Evolutionary conservation across 2,113 vertebrate species (phyloP).

Genomic region (Ginglymostoma cirratum): DNA sequence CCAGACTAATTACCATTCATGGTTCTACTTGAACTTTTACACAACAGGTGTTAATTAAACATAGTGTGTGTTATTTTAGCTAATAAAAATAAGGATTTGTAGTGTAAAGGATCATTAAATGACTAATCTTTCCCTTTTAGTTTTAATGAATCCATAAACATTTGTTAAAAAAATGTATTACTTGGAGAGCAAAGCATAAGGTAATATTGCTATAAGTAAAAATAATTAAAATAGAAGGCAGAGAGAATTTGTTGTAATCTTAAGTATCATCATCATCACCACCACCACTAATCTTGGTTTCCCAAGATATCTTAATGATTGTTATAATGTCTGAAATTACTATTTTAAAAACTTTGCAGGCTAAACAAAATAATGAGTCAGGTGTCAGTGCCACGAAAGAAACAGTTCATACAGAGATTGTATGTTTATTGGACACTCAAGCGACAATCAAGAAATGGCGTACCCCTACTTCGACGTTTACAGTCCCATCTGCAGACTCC

Average conservation of each 20-base stretch:
- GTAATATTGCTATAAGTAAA: background rate
- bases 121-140: background rate
- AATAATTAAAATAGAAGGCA: background rate
- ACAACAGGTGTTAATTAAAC: background rate
- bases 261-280: background rate
- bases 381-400: slow-evolving; percentile 92
- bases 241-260: background rate
- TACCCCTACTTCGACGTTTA: slow-evolving; percentile 82
- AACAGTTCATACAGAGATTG: slow-evolving; percentile 83
- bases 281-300: background rate
- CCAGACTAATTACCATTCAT: background rate
- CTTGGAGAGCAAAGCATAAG: background rate
- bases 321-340: slow-evolving; percentile 31
- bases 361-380: slow-evolving; percentile 92
- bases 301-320: background rate
- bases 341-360: slow-evolving; percentile 56
- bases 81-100: background rate
- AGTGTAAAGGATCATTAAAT: background rate
- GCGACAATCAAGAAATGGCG: slow-evolving; percentile 84
- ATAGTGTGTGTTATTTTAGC: background rate
- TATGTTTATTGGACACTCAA: slow-evolving; percentile 96
- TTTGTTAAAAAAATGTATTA: background rate
- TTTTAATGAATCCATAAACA: slow-evolving; percentile 7
- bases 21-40: background rate
- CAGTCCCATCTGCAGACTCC: slow-evolving; percentile 83